Evolutionary conservation across 1,140 invertebrate species (phyloP), one percentile per base, ranked within the genome.

Genomic region (Venustaconcha ellipsiformis): DNA sequence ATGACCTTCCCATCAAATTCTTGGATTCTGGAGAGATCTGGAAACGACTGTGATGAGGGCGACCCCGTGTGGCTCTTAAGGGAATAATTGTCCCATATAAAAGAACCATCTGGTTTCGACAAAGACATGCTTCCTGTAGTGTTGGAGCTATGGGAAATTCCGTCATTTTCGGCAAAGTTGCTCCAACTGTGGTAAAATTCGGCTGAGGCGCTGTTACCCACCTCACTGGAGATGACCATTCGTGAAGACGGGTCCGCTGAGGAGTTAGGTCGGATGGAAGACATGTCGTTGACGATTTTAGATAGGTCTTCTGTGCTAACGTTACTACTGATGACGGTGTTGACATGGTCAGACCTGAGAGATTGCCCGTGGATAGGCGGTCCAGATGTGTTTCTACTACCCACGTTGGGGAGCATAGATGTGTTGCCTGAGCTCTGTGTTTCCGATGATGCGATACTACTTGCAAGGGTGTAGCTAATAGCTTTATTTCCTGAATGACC

Each of bases 281-380:
- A 77, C 75, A 77, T 77, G 63, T 77, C 75, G 68, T 77, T 64
- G 14, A 77, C 75, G 48, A 77, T 70, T 55, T 77, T 77, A 0
- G 75, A 77, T 65, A 77, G 55, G 23, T 77, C 75, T 57, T 77
- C 75, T 17, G 75, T 70, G 37, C 75, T 77, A 8, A 66, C 57
- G 17, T 23, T 67, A 15, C 74, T 69, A 57, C 74, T 76, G 23
- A 20, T 69, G 14, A 20, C 69, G 26, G 57, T 67, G 30, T 69
- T 77, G 4, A 60, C 18, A 17, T 63, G 70, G 17, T 55, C 57
- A 2, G 75, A 77, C 48, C 63, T 70, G 13, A 57, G 14, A 8
- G 68, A 66, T 4, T 13, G 60, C 4, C 59, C 23, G 20, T 57
- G 60, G 17, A 23, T 30, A 4, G 75, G 75, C 48, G 72, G 72